Evolutionary conservation across 2,797 vertebrate species (phyloP).

Genomic region (Bucorvus abyssinicus): DNA sequence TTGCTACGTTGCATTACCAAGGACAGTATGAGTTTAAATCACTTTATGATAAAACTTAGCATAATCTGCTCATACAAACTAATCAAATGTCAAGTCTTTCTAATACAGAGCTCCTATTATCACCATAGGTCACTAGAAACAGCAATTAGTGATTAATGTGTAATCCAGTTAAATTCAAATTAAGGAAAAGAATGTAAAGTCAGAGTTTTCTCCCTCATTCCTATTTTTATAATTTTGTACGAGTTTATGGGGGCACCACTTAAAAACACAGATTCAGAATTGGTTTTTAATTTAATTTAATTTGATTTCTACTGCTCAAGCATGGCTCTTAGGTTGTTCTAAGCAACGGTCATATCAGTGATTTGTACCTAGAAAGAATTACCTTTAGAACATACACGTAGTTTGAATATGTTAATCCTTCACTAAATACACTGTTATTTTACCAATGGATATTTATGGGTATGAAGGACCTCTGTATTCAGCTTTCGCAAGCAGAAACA

Average conservation of each 20-base stretch:
- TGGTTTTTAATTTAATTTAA: background rate
- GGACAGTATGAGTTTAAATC: slow-evolving; percentile 61
- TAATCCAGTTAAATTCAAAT: slow-evolving; percentile 71
- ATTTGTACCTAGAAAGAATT: slow-evolving; percentile 44
- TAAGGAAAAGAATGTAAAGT: slow-evolving; percentile 59
- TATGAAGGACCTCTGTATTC: slow-evolving; percentile 19
- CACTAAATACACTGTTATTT: background rate
- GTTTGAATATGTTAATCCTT: slow-evolving; percentile 32
- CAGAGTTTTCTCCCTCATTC: slow-evolving; percentile 68
- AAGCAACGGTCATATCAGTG: slow-evolving; percentile 3
- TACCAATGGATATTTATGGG: background rate
- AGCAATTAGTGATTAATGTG: slow-evolving; percentile 74
- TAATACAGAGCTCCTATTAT: slow-evolving; percentile 71
- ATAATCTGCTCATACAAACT: slow-evolving; percentile 72
- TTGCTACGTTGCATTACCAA: slow-evolving; percentile 8
- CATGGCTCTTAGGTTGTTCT: slow-evolving; percentile 29
- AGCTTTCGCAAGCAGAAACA: background rate
- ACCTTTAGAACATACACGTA: slow-evolving; percentile 2
- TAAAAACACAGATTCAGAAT: slow-evolving; percentile 16
- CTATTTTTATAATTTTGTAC: slow-evolving; percentile 54
- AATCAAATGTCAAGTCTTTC: slow-evolving; percentile 76
- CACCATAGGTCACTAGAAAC: slow-evolving; percentile 70
- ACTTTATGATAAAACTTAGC: slow-evolving; percentile 67
- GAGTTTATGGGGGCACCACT: slow-evolving; percentile 52
- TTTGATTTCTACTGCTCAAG: slow-evolving; percentile 7